Evolutionary conservation across 2,113 vertebrate genomes (phyloP).

Genomic region (Saimiri boliviensis): DNA sequence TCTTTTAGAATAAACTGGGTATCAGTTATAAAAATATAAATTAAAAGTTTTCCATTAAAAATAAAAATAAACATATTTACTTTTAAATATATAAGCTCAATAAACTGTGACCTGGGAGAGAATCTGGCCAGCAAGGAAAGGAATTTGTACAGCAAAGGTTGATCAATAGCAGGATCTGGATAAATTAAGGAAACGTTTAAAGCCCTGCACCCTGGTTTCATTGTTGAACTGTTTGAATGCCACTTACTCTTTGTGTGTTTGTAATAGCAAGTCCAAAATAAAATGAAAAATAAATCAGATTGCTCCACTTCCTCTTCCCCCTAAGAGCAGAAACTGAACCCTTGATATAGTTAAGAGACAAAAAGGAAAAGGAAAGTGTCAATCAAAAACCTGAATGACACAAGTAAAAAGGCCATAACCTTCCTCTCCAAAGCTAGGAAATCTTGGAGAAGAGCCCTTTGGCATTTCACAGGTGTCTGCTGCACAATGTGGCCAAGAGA

Average conservation of each 20-base stretch:
- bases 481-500: background rate
- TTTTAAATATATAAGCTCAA: background rate
- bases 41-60: background rate
- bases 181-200: background rate
- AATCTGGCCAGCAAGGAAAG: background rate
- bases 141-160: background rate
- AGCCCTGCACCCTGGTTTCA: background rate
- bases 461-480: background rate
- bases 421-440: background rate
- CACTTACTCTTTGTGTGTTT: background rate
- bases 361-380: background rate
- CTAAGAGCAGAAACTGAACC: background rate
- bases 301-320: background rate
- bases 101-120: background rate
- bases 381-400: background rate
- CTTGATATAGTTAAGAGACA: background rate
- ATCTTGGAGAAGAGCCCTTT: background rate
- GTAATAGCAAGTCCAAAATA: background rate
- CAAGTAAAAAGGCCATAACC: background rate
- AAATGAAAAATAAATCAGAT: background rate
- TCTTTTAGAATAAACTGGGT: background rate
- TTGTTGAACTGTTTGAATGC: background rate
- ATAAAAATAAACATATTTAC: background rate
- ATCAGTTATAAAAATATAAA: background rate
- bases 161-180: background rate